Conservation (phyloP, 2,797 vertebrate genomes). For the Podarcis siculus region DNA sequence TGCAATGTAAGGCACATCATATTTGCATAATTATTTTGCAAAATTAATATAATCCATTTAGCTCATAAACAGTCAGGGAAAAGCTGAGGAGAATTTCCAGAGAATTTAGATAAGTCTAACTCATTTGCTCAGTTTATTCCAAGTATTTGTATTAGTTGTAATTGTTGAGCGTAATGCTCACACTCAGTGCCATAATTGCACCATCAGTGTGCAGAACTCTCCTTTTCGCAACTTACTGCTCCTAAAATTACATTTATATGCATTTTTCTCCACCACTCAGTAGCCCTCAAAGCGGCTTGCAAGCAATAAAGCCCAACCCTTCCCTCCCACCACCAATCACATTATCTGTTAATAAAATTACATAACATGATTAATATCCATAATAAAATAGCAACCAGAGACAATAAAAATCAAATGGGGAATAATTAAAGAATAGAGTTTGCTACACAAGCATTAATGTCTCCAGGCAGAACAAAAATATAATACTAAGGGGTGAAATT, state of each 20-base stretch:
- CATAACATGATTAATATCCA: constrained; percentile 8
- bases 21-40: neutral
- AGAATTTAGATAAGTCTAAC: neutral
- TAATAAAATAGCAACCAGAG: constrained; percentile 3
- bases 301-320: neutral
- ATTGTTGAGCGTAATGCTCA: neutral
- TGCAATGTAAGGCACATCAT: neutral
- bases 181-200: neutral
- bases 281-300: neutral
- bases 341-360: neutral
- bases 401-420: constrained; percentile 11
- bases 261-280: neutral
- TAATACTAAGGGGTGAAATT: neutral
- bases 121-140: neutral
- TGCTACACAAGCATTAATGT: neutral
- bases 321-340: neutral
- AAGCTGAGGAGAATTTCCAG: neutral
- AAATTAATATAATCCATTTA: neutral
- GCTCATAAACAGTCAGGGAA: neutral
- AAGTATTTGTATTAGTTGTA: too few species aligned
- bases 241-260: neutral
- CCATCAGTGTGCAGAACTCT: neutral
- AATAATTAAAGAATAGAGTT: neutral
- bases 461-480: neutral
- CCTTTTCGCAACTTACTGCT: neutral